phyloP scores from a whole-genome alignment of 2,888 invertebrate species.

The Selenia dentaria region DNA sequence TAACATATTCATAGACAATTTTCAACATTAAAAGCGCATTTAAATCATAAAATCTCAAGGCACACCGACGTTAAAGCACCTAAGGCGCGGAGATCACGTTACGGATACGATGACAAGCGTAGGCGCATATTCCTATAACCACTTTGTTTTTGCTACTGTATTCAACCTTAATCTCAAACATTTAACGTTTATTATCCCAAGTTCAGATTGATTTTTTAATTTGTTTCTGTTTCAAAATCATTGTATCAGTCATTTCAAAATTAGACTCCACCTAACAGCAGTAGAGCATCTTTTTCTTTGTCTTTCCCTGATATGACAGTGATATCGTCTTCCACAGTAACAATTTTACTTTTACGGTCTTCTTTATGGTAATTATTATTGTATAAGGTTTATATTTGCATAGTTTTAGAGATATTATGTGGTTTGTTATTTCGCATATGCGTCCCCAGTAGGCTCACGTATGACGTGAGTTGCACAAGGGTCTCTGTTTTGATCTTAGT shows the following conservation, averaged over 20 bases:
- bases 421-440: conserved; percentile 40
- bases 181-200: conserved; percentile 4
- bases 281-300: conserved; percentile 17
- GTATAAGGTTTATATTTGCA: conserved; percentile 3
- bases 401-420: conserved; percentile 6
- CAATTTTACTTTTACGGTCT: conserved; percentile 4
- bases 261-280: conserved; percentile 5
- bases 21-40: conserved; percentile 47
- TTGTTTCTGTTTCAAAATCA: background rate
- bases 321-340: conserved; percentile 12
- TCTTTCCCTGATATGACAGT: conserved; percentile 4
- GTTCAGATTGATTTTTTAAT: background rate
- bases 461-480: conserved; percentile 54
- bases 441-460: conserved; percentile 57
- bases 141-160: conserved; percentile 1
- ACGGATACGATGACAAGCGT: conserved; percentile 70
- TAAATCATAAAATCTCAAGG: conserved; percentile 48
- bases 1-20: conserved; percentile 15
- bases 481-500: conserved; percentile 49
- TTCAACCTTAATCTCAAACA: background rate
- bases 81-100: conserved; percentile 59
- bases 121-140: conserved; percentile 47
- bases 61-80: conserved; percentile 55
- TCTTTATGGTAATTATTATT: background rate
- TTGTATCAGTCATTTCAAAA: conserved; percentile 5